Evolutionary conservation across 2,888 invertebrate species (phyloP).

Genomic region (Macrophya annulata): DNA sequence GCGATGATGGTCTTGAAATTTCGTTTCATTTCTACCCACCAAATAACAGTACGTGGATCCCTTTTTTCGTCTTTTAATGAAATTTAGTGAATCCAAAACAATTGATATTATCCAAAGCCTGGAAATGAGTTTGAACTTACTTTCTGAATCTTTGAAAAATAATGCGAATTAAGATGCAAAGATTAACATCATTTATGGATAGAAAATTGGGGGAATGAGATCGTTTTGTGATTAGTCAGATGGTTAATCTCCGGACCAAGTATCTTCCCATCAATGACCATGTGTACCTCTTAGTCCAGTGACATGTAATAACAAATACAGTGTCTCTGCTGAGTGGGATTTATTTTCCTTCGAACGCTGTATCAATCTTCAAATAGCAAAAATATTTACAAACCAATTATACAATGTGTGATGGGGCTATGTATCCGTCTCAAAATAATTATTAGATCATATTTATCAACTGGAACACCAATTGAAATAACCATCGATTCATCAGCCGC

Average conservation of each 20-base stretch:
- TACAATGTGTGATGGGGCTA: not conserved
- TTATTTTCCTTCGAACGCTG: slow-evolving; percentile 30
- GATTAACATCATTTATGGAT: not conserved
- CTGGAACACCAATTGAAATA: not conserved
- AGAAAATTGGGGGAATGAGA: not conserved
- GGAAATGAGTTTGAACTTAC: not conserved
- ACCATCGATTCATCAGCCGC: not conserved
- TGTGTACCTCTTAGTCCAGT: slow-evolving; percentile 9
- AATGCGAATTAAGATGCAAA: not conserved
- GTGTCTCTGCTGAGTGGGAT: slow-evolving; percentile 10
- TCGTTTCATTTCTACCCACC: not conserved
- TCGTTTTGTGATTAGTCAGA: not conserved
- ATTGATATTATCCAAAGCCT: not conserved
- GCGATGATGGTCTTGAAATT: not conserved
- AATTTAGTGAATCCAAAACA: not conserved
- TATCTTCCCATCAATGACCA: slow-evolving; percentile 11
- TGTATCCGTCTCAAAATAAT: not conserved
- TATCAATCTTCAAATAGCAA: slow-evolving; percentile 27
- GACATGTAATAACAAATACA: slow-evolving; percentile 29
- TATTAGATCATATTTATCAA: not conserved
- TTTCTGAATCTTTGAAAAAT: not conserved
- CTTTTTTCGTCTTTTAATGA: not conserved
- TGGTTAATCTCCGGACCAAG: not conserved
- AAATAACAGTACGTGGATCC: not conserved
- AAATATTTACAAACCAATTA: not conserved